Percentiles rank a stretch among this genome's conserved stretches.
phyloP scores from a whole-genome alignment of 1,140 invertebrate species.

The Eufriesea mexicana region DNA sequence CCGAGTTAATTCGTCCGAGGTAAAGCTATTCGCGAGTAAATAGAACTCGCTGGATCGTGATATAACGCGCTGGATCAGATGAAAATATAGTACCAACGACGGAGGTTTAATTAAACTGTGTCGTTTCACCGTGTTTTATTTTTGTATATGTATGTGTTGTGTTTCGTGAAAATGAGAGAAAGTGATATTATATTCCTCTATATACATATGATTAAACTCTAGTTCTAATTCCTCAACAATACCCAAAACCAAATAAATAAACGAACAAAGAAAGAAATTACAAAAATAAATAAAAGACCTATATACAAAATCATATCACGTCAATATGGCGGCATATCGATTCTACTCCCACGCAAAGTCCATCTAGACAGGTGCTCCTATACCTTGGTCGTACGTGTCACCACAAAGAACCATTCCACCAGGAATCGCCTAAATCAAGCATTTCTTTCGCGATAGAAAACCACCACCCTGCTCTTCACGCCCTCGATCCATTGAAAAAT shows the following conservation, averaged over 20 bases:
- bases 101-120: not conserved
- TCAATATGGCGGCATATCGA: not conserved
- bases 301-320: not conserved
- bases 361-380: slow-evolving; percentile 29
- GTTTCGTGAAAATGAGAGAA: not conserved
- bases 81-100: not conserved
- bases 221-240: no score
- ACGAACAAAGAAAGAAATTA: not conserved
- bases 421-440: not conserved
- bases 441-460: not conserved
- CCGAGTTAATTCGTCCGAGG: slow-evolving; percentile 39
- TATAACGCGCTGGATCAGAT: not conserved
- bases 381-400: slow-evolving; percentile 53
- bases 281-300: not conserved
- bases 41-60: slow-evolving; percentile 7
- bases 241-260: no score
- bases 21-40: slow-evolving; percentile 19
- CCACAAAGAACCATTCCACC: slow-evolving; percentile 16
- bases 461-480: slow-evolving; percentile 17
- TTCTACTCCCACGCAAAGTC: not conserved
- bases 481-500: slow-evolving; percentile 65
- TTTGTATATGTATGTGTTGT: no score
- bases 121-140: not conserved
- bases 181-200: no score
- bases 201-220: no score